Percentiles rank a stretch among this genome's conserved stretches.
These are phyloP conservation scores for Apis laboriosa DNA, from an alignment of 1,140 invertebrate species.

Conservation along the genomic window DNA sequence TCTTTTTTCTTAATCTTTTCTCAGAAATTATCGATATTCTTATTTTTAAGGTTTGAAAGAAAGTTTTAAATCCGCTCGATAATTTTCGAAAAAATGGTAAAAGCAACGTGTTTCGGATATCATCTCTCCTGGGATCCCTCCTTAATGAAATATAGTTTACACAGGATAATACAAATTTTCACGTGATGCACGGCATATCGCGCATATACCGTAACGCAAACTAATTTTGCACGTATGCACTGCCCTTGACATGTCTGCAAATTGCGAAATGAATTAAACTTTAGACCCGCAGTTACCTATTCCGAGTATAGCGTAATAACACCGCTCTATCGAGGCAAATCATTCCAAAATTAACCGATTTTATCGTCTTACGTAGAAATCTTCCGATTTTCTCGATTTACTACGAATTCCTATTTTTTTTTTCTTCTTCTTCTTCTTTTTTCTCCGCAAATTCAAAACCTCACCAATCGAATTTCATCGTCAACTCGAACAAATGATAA, in stretches of 20 bases:
- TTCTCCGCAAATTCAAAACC: no score
- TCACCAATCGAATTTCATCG: no score
- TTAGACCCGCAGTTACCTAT: conserved; percentile 30
- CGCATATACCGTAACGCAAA: neutral
- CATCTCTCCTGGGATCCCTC: neutral
- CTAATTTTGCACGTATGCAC: conserved; percentile 18
- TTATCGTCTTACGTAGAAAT: neutral
- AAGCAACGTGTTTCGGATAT: no score
- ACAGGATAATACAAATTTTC: neutral
- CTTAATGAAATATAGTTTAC: neutral
- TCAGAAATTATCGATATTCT: no score
- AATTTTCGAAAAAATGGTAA: no score
- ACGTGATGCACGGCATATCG: neutral
- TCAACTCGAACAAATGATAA: no score
- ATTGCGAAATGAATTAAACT: conserved; percentile 55
- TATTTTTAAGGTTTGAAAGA: no score
- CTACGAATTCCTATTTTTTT: no score
- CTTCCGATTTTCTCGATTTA: no score
- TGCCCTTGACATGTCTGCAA: conserved; percentile 34
- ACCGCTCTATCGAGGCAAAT: conserved; percentile 49
- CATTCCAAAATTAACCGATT: conserved; percentile 39
- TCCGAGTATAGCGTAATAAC: conserved; percentile 44
- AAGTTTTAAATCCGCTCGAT: no score
- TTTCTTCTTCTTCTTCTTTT: no score
- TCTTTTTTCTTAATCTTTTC: no score